Base-by-base conservation (phyloP, 2,888 invertebrate genomes). In the Troides aeacus region DNA sequence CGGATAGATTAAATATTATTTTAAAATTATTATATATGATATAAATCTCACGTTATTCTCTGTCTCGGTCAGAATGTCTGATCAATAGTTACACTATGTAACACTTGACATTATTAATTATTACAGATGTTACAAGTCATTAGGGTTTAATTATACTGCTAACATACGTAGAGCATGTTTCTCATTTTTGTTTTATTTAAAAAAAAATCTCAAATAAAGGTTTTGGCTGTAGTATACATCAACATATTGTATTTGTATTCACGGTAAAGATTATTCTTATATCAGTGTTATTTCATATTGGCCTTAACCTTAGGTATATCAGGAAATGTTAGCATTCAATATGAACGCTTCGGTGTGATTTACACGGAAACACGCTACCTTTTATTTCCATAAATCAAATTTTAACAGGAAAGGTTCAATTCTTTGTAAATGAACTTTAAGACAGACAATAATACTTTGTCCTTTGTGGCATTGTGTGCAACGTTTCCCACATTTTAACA, bases 371-470 rank as follows among this genome's bases (percentile, higher is more conserved):
- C 62, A 62, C 62, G 18, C 8, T 39, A 39, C 10, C 39, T 39
- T 39, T 61, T 61, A 24, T 39, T 56, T 69, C 42, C 64, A 24
- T 36, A 60, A 36, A 64, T 17, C 61, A 17, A 60, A 50, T 59
- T 53, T 58, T 59, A 69, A 69, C 69, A 69, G 46, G 65, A 65
- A 69, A 69, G 56, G 57, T 65, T 10, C 56, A 24, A 39, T 69
- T 69, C 60, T 61, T 60, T 64, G 24, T 57, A 56, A 69, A 64
- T 64, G 69, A 69, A 23, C 62, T 68, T 62, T 66, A 73, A 30
- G 21, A 7, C 7, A 60, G n/a, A 59, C 18, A 59, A 24, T 50
- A 15, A 39, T 17, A 21, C 59, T 50, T 68, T 60, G 42, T 50
- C 53, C n/a, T 36, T 23, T 53, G 7, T 42, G 4, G 46, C 50